Conservation (phyloP, 2,797 vertebrate genomes). For the Gouania willdenowi region DNA sequence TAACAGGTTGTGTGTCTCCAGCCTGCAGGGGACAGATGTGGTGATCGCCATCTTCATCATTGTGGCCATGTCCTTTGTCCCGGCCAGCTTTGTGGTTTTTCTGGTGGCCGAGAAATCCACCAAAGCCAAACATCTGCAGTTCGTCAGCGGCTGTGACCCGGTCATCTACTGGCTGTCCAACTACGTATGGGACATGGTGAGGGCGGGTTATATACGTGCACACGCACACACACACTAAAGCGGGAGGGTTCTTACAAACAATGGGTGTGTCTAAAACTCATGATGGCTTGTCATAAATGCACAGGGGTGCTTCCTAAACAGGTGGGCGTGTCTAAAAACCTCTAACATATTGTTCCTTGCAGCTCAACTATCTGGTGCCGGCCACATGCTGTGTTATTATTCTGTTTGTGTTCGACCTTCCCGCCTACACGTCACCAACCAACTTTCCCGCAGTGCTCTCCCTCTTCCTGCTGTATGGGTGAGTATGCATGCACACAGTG, state of each 20-base stretch:
- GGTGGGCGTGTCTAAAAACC: not conserved
- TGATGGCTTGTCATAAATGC: too few species aligned
- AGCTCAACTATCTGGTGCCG: slow-evolving; percentile 96
- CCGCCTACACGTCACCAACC: slow-evolving; percentile 92
- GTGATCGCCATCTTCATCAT: slow-evolving; percentile 98
- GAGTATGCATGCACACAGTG: too few species aligned
- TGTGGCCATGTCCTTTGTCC: slow-evolving; percentile 97
- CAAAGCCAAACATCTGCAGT: slow-evolving; percentile 65
- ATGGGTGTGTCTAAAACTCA: too few species aligned
- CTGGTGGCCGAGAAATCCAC: slow-evolving; percentile 93
- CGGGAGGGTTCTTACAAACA: too few species aligned
- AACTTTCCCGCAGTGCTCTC: slow-evolving; percentile 95
- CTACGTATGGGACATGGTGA: slow-evolving; percentile 97
- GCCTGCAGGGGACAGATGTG: slow-evolving; percentile 93
- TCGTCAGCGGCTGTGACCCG: slow-evolving; percentile 91
- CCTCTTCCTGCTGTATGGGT: slow-evolving; percentile 95
- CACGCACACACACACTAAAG: too few species aligned
- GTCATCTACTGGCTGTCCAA: slow-evolving; percentile 96
- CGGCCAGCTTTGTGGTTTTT: slow-evolving; percentile 95
- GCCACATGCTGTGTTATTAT: slow-evolving; percentile 95
- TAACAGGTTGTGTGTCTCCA: slow-evolving; percentile 45
- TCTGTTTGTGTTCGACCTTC: slow-evolving; percentile 93
- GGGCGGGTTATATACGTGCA: slow-evolving; percentile 18
- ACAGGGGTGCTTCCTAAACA: too few species aligned
- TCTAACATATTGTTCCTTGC: too few species aligned